Percentiles rank a stretch among this genome's conserved stretches.
Conservation (phyloP, 2,797 vertebrate genomes). For the Enteromius radiatus region DNA sequence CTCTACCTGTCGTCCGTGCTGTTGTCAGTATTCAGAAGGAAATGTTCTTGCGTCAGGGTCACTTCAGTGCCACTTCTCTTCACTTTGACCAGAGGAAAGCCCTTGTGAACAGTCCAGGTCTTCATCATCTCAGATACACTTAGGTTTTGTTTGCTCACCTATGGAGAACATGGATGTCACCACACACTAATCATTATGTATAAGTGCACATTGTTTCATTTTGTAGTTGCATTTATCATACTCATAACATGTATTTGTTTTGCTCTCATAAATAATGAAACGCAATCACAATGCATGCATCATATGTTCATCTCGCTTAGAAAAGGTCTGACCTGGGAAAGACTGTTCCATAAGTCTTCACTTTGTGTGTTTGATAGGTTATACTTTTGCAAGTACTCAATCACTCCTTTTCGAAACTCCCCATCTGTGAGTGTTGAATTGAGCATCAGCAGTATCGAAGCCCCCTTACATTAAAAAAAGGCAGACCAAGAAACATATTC, state of each 20-base stretch:
- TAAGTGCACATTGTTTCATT: neutral
- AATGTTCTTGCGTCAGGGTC: slow-evolving; percentile 86
- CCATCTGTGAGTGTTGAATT: slow-evolving; percentile 82
- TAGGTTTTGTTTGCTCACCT: slow-evolving; percentile 76
- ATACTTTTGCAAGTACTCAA: slow-evolving; percentile 83
- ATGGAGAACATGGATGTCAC: slow-evolving; percentile 27
- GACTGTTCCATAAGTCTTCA: slow-evolving; percentile 90
- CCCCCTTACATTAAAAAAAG: slow-evolving; percentile 78
- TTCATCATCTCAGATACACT: slow-evolving; percentile 91
- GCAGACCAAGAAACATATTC: neutral
- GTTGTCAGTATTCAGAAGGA: slow-evolving; percentile 77
- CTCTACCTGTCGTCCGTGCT: slow-evolving; percentile 78
- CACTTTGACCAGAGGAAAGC: slow-evolving; percentile 92
- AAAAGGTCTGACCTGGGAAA: slow-evolving; percentile 83
- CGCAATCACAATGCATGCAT: neutral
- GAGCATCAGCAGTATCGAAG: slow-evolving; percentile 93
- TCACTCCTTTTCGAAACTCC: slow-evolving; percentile 85
- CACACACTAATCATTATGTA: neutral
- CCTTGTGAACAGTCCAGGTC: slow-evolving; percentile 92
- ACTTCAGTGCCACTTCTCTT: slow-evolving; percentile 78
- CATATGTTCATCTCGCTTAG: neutral
- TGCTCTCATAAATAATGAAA: neutral
- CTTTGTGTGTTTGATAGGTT: slow-evolving; percentile 82
- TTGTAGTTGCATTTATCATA: neutral
- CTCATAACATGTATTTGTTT: neutral